A percentile compares a stretch with the other conserved stretches of the same genome.
Evolutionary conservation across 2,888 invertebrate species (phyloP).

Genomic region (Ptilodon capucinus): DNA sequence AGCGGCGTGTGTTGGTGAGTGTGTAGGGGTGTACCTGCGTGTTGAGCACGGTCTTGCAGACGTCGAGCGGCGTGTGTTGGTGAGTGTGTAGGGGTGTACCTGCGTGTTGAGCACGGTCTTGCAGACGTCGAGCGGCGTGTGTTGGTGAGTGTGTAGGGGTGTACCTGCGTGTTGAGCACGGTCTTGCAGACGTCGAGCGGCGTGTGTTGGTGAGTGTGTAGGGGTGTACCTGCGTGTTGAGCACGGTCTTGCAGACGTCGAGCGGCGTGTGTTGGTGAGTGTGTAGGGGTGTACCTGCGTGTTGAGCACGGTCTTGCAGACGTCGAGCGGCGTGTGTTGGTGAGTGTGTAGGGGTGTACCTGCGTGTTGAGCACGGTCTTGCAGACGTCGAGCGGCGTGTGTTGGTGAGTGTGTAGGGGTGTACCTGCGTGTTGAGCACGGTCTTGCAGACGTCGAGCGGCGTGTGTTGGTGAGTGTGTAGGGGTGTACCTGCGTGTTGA

Average conservation of each 20-base stretch:
- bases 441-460: too few species aligned
- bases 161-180: slow-evolving; percentile 91
- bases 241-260: slow-evolving; percentile 97
- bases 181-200: too few species aligned
- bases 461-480: slow-evolving; percentile 82
- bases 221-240: slow-evolving; percentile 90
- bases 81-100: slow-evolving; percentile 86
- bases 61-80: too few species aligned
- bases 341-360: slow-evolving; percentile 86
- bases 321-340: too few species aligned
- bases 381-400: slow-evolving; percentile 99
- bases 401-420: slow-evolving; percentile 95
- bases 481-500: slow-evolving; percentile 90
- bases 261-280: slow-evolving; percentile 97
- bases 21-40: slow-evolving; percentile 94
- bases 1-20: slow-evolving; percentile 97
- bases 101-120: slow-evolving; percentile 97
- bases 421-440: slow-evolving; percentile 91
- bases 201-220: slow-evolving; percentile 82
- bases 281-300: slow-evolving; percentile 94
- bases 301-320: too few species aligned
- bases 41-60: too few species aligned
- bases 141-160: slow-evolving; percentile 95
- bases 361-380: slow-evolving; percentile 97
- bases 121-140: slow-evolving; percentile 99